Evolutionary conservation across 2,888 invertebrate species (phyloP).

Genomic region (Melanophora roralis): DNA sequence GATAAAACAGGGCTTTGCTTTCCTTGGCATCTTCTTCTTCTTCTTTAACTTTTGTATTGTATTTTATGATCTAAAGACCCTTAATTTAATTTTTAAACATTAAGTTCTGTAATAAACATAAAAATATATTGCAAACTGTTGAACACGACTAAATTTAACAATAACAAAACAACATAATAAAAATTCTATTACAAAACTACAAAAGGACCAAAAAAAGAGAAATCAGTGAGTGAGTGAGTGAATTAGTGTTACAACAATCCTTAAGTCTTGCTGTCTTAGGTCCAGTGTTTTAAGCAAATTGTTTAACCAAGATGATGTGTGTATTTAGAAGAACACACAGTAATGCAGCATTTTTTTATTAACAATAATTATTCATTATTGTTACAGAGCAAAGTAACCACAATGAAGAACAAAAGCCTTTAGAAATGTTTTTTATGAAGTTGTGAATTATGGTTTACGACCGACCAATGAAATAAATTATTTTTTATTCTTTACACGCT

Average conservation of each 20-base stretch:
- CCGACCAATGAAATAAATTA: too few relatives aligned
- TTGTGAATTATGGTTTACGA: constrained; percentile 19
- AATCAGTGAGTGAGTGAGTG: background rate
- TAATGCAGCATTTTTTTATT: constrained; percentile 47
- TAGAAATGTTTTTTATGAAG: background rate
- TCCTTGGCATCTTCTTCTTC: background rate
- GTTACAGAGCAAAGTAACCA: constrained; percentile 8
- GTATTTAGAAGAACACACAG: background rate
- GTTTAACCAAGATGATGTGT: too few relatives aligned
- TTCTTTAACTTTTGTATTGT: background rate
- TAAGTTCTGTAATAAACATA: constrained; percentile 9
- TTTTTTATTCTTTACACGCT: too few relatives aligned
- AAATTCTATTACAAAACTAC: background rate
- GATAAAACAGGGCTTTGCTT: background rate
- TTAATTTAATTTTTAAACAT: constrained; percentile 24
- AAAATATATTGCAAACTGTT: constrained; percentile 8
- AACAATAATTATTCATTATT: constrained; percentile 52
- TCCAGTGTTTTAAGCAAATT: background rate
- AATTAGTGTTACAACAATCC: background rate
- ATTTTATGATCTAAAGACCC: constrained; percentile 11
- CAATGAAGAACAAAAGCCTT: background rate
- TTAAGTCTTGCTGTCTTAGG: background rate
- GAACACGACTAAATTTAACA: constrained; percentile 21
- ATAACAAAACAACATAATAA: background rate
- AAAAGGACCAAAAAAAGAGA: too few relatives aligned